Conservation (phyloP, 2,888 invertebrate species). For the Rhogogaster chlorosoma region DNA sequence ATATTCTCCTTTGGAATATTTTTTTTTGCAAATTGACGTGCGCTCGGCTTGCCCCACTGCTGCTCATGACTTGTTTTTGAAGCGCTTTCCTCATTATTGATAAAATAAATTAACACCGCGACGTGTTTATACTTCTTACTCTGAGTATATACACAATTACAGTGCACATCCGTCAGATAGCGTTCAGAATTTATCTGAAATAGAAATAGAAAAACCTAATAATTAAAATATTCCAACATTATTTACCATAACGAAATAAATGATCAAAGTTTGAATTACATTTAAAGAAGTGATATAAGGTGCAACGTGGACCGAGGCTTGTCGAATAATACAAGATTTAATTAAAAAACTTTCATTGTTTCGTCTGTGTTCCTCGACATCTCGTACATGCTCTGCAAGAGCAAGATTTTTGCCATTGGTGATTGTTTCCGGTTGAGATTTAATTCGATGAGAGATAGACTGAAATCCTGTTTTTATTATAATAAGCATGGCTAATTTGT, state of each 20-base stretch:
- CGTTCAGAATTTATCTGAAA: constrained; percentile 26
- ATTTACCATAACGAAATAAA: not conserved
- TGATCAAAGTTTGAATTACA: not conserved
- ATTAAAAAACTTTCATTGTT: constrained; percentile 20
- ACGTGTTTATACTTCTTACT: not conserved
- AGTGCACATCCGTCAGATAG: not conserved
- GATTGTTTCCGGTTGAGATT: constrained; percentile 40
- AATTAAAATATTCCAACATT: not conserved
- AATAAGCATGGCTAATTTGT: constrained; percentile 51
- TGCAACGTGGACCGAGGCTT: not conserved
- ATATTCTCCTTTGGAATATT: not conserved
- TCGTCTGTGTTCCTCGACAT: constrained; percentile 45
- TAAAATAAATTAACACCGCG: constrained; percentile 10
- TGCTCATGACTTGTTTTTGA: constrained; percentile 18
- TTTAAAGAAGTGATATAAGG: constrained; percentile 1
- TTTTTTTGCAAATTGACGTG: not conserved
- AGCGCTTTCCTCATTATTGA: not conserved
- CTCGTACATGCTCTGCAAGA: constrained; percentile 37
- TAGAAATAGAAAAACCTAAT: not conserved
- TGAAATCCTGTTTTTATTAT: constrained; percentile 58
- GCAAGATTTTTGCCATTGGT: constrained; percentile 46
- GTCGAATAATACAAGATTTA: not conserved
- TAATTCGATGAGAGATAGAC: constrained; percentile 37
- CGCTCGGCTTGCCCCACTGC: constrained; percentile 9
- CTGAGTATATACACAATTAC: not conserved